Conservation (phyloP, 2,797 vertebrate genomes). For the Monodelphis domestica region DNA sequence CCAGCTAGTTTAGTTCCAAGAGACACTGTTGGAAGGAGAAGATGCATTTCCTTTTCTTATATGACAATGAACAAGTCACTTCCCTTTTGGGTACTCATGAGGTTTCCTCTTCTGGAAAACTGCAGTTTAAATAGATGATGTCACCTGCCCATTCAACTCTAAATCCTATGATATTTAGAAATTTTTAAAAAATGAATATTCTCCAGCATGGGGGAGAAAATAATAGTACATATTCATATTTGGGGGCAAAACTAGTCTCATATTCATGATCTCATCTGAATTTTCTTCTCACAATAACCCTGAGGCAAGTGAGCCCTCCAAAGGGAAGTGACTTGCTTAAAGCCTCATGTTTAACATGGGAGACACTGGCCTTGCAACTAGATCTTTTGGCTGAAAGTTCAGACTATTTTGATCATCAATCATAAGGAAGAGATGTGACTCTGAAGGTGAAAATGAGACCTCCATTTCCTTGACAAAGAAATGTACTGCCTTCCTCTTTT, state of each 20-base stretch:
- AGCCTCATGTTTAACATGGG: not conserved
- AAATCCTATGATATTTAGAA: not conserved
- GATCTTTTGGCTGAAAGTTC: not conserved
- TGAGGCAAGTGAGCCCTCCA: not conserved
- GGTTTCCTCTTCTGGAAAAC: not conserved
- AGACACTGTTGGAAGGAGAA: not conserved
- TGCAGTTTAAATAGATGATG: not conserved
- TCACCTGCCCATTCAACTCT: not conserved
- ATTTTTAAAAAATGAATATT: not conserved
- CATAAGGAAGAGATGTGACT: not conserved
- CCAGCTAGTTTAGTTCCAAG: not conserved
- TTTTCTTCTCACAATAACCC: not conserved
- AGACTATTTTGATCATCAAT: not conserved
- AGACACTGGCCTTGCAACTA: not conserved
- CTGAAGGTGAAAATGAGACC: not conserved
- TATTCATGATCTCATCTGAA: not conserved
- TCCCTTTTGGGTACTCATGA: not conserved
- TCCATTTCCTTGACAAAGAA: not conserved
- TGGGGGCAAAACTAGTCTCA: not conserved
- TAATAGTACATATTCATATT: not conserved
- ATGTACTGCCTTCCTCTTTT: not conserved
- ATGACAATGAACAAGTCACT: not conserved
- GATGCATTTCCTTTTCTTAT: not conserved
- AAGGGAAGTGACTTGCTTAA: not conserved
- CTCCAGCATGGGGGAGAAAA: not conserved